These are phyloP conservation scores for Archegozetes longisetosus DNA, from an alignment of 1,140 invertebrate species.

Conservation along the genomic window DNA sequence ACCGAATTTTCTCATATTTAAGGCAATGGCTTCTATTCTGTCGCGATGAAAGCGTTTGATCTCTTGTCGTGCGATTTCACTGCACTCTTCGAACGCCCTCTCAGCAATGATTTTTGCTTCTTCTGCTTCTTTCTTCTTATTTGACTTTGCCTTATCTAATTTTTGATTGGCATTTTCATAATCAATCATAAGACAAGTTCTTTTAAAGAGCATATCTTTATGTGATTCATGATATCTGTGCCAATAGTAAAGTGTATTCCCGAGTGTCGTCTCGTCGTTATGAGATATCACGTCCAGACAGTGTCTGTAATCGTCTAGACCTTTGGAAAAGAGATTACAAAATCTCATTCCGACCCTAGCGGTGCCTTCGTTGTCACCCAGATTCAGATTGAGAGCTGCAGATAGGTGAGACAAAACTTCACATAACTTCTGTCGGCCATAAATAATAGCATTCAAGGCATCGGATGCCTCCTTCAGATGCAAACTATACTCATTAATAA, in stretches of 20 bases:
- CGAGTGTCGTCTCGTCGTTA: conserved; percentile 31
- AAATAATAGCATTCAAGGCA: conserved; percentile 17
- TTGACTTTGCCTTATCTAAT: conserved; percentile 32
- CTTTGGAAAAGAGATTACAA: conserved; percentile 20
- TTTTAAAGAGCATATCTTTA: conserved; percentile 31
- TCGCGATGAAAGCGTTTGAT: conserved; percentile 23
- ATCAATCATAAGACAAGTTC: conserved; percentile 31
- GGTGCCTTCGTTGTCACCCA: neutral
- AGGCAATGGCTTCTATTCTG: conserved; percentile 16
- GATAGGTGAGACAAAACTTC: conserved; percentile 13
- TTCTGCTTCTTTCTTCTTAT: conserved; percentile 25
- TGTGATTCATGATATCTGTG: conserved; percentile 29
- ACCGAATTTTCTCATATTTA: conserved; percentile 18
- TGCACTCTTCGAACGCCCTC: conserved; percentile 23
- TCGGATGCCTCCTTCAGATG: conserved; percentile 26
- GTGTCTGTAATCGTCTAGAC: conserved; percentile 23
- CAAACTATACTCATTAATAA: conserved; percentile 26
- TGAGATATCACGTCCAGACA: conserved; percentile 27
- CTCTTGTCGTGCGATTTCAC: conserved; percentile 22
- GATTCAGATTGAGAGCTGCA: conserved; percentile 9
- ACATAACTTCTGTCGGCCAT: conserved; percentile 5
- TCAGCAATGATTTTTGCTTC: conserved; percentile 22
- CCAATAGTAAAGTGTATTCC: conserved; percentile 29
- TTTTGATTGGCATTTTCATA: conserved; percentile 33
- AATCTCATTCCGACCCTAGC: conserved; percentile 12